These are phyloP conservation scores for Danio aesculapii DNA, from an alignment of 2,797 vertebrate species.

Conservation along the genomic window DNA sequence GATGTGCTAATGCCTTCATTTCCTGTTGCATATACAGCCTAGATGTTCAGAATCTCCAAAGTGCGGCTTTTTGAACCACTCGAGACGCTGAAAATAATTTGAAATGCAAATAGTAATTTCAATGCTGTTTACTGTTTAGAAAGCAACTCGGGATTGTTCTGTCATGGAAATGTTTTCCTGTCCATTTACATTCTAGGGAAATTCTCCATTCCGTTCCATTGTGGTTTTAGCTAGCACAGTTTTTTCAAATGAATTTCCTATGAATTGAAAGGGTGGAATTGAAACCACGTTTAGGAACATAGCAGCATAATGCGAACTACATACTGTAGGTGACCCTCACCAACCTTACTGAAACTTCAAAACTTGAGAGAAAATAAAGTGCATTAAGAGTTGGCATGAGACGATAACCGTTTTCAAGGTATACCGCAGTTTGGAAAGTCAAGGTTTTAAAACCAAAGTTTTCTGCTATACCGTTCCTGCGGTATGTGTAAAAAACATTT, in stretches of 20 bases:
- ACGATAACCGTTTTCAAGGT: too few relatives aligned
- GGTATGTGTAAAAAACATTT: too few relatives aligned
- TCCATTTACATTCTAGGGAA: background rate
- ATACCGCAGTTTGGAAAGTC: too few relatives aligned
- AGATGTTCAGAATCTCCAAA: background rate
- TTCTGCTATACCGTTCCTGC: too few relatives aligned
- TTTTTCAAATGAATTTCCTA: background rate
- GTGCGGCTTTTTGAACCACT: background rate
- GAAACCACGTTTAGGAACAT: background rate
- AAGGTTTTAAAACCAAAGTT: too few relatives aligned
- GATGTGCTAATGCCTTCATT: conserved; percentile 1
- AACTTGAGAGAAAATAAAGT: too few relatives aligned
- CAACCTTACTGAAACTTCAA: too few relatives aligned
- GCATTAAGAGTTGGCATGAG: too few relatives aligned
- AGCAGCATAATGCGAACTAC: background rate
- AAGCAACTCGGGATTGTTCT: background rate
- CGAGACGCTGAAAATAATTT: background rate
- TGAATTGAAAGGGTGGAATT: background rate
- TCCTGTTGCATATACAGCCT: conserved; percentile 2
- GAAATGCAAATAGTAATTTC: conserved; percentile 7
- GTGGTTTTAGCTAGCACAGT: background rate
- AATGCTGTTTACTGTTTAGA: background rate
- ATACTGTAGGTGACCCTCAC: background rate
- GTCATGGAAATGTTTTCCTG: background rate
- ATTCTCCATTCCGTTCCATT: background rate